Conservation (phyloP, 2,113 vertebrate species). For the Elanus axillaris region DNA sequence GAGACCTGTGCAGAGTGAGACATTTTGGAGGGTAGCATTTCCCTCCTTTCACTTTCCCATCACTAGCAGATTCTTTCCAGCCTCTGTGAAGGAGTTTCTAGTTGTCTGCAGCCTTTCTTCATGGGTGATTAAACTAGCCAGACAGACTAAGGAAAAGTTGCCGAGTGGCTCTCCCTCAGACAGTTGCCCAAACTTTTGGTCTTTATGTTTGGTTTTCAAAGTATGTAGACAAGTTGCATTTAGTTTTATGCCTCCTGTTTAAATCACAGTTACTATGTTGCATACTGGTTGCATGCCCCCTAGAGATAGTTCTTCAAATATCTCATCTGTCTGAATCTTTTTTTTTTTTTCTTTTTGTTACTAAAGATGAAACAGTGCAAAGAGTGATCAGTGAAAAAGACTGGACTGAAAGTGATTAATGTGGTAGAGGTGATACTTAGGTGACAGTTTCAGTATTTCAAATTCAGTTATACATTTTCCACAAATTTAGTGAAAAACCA, state of each 20-base stretch:
- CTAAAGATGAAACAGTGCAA: neutral
- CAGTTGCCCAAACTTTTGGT: neutral
- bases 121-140: neutral
- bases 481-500: neutral
- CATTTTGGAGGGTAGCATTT: neutral
- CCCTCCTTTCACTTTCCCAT: neutral
- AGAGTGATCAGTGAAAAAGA: neutral
- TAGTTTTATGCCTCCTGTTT: neutral
- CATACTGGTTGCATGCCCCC: neutral
- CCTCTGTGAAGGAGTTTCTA: neutral
- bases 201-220: neutral
- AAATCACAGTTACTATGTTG: fast-evolving
- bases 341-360: neutral
- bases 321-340: neutral
- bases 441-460: neutral
- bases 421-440: neutral
- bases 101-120: neutral
- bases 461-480: neutral
- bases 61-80: neutral
- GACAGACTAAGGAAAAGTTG: neutral
- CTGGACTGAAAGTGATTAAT: neutral
- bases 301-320: neutral
- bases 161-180: neutral
- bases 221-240: fast-evolving
- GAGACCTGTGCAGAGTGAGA: neutral